These are phyloP conservation scores for Clarias macrocephalus DNA, from an alignment of 2,113 vertebrate genomes.

Conservation along the genomic window DNA sequence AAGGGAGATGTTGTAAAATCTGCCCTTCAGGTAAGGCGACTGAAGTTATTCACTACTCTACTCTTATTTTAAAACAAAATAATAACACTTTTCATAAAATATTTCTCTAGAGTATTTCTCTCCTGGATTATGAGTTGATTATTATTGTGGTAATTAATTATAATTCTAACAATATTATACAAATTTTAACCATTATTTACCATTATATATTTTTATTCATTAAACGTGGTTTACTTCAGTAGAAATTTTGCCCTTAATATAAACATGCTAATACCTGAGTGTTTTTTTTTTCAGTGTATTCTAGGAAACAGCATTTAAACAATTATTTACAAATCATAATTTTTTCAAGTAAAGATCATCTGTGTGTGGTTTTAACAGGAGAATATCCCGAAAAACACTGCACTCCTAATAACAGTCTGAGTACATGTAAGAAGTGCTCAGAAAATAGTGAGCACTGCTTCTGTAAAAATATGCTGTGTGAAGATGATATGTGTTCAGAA, in stretches of 20 bases:
- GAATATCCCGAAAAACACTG: slow-evolving; percentile 2
- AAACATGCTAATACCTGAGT: too few relatives aligned
- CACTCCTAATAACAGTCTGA: not conserved
- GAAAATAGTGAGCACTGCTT: not conserved
- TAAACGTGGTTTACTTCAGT: not conserved
- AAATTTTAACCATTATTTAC: not conserved
- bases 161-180: not conserved
- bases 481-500: not conserved
- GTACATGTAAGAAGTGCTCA: slow-evolving; percentile 27
- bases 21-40: slow-evolving; percentile 67
- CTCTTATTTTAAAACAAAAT: not conserved
- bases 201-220: not conserved
- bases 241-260: not conserved
- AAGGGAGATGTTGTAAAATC: slow-evolving; percentile 54
- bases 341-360: not conserved
- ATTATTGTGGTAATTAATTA: not conserved
- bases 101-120: not conserved
- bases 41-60: not conserved
- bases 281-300: too few relatives aligned
- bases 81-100: not conserved
- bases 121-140: not conserved
- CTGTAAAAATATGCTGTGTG: not conserved
- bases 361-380: slow-evolving; percentile 20
- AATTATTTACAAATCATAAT: not conserved
- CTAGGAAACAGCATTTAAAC: not conserved